Percentiles rank a stretch among this genome's conserved stretches.
Conservation (phyloP, 1,140 invertebrate species). For the Choristoneura fumiferana region DNA sequence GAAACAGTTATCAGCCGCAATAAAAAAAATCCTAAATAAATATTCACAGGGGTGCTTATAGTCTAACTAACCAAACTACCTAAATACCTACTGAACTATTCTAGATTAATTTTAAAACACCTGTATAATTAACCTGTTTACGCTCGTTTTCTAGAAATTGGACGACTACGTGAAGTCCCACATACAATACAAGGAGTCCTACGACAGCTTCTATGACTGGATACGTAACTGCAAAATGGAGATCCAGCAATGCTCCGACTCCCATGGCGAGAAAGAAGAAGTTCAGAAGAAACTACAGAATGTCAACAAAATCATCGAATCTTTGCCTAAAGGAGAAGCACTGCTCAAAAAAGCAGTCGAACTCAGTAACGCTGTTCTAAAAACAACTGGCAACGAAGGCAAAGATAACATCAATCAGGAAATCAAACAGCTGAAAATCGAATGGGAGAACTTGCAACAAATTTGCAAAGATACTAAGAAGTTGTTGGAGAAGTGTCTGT, state of each 20-base stretch:
- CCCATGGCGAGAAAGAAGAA: conserved; percentile 88
- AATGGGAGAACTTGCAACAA: conserved; percentile 92
- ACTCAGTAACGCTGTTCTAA: conserved; percentile 87
- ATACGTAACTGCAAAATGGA: conserved; percentile 90
- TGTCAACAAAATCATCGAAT: conserved; percentile 83
- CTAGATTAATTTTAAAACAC: no score
- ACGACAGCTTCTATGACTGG: conserved; percentile 92
- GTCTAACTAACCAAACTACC: no score
- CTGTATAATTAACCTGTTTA: not conserved
- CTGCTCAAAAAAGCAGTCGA: conserved; percentile 87
- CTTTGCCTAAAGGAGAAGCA: conserved; percentile 84
- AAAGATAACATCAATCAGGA: conserved; percentile 92
- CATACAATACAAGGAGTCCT: conserved; percentile 90
- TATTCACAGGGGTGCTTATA: no score
- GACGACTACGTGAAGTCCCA: conserved; percentile 92
- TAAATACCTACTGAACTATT: no score
- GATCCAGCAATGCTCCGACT: conserved; percentile 90
- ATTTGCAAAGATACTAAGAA: conserved; percentile 89
- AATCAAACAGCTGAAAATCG: conserved; percentile 89
- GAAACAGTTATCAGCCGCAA: no score
- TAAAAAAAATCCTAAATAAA: no score
- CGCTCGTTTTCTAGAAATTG: conserved; percentile 77
- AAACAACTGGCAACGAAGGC: conserved; percentile 91
- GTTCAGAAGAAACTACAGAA: conserved; percentile 86
- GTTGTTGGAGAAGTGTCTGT: conserved; percentile 88